Conservation (phyloP, 30 jellyfish, hydroid and myxozoan species). For the Aurelia coerulea region DNA sequence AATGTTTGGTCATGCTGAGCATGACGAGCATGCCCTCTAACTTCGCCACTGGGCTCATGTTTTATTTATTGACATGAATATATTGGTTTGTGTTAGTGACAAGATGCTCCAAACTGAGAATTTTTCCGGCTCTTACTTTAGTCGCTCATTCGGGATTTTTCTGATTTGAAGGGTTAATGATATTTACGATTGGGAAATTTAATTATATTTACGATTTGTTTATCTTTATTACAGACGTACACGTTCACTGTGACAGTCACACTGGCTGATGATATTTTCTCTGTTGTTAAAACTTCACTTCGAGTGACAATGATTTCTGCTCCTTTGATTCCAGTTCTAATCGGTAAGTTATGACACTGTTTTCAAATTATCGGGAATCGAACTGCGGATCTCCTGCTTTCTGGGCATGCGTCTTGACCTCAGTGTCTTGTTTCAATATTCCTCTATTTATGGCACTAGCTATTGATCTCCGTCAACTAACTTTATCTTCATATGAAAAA, state of each 20-base stretch:
- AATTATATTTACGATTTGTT: background rate
- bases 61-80: too few relatives aligned
- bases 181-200: background rate
- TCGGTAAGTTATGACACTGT: background rate
- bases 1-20: too few relatives aligned
- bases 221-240: constrained; percentile 18
- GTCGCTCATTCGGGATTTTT: background rate
- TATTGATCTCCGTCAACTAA: too few relatives aligned
- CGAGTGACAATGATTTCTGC: constrained; percentile 18
- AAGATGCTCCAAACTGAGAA: background rate
- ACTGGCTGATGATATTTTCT: constrained; percentile 11
- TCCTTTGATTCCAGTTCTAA: constrained; percentile 8
- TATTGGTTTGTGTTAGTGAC: background rate
- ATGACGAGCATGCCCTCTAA: too few relatives aligned
- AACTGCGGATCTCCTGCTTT: too few relatives aligned
- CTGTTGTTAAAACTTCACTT: constrained; percentile 1
- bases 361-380: background rate
- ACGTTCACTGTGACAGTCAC: constrained; percentile 31
- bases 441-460: too few relatives aligned
- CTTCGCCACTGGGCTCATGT: too few relatives aligned
- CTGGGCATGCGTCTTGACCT: too few relatives aligned
- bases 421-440: too few relatives aligned
- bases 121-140: background rate
- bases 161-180: background rate
- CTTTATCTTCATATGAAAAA: too few relatives aligned